Percentiles rank a stretch among this genome's conserved stretches.
phyloP scores from a whole-genome alignment of 37 sponge, comb jelly and placozoan species.

The Agelas oroides region DNA sequence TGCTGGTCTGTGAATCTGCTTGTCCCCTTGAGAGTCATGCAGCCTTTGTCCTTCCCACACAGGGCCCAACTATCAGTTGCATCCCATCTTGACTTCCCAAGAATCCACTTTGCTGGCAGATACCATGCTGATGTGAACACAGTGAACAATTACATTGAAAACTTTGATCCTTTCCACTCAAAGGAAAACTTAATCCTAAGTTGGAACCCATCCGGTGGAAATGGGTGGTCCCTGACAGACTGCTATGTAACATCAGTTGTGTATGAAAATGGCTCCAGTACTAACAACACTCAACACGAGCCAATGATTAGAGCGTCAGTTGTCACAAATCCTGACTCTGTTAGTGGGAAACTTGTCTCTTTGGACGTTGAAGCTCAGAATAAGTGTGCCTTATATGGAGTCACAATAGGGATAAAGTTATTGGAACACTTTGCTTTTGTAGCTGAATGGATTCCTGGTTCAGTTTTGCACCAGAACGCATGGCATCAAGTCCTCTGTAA shows the following conservation, averaged over 20 bases:
- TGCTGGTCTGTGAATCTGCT: too few relatives aligned
- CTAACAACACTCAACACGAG: neutral
- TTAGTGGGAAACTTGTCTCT: neutral
- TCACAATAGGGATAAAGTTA: neutral
- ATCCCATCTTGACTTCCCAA: conserved; percentile 36
- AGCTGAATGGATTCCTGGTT: neutral
- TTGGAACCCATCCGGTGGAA: too few relatives aligned
- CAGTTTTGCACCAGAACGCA: neutral
- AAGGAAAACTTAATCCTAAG: too few relatives aligned
- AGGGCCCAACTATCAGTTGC: neutral
- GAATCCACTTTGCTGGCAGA: conserved; percentile 45
- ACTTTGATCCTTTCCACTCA: neutral
- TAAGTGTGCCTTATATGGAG: neutral
- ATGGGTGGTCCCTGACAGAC: too few relatives aligned
- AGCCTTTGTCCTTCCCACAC: too few relatives aligned
- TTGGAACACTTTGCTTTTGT: neutral
- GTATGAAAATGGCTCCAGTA: too few relatives aligned
- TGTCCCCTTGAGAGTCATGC: too few relatives aligned
- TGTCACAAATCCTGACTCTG: conserved; percentile 4
- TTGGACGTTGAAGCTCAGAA: neutral
- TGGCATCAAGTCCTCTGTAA: neutral
- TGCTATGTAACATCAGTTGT: too few relatives aligned
- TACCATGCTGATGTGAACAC: conserved; percentile 46
- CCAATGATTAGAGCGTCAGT: neutral
- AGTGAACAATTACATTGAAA: conserved; percentile 23